Percentiles rank a stretch among this genome's conserved stretches.
phyloP scores from a whole-genome alignment of 2,113 vertebrate genomes.

The Syngnathus scovelli region DNA sequence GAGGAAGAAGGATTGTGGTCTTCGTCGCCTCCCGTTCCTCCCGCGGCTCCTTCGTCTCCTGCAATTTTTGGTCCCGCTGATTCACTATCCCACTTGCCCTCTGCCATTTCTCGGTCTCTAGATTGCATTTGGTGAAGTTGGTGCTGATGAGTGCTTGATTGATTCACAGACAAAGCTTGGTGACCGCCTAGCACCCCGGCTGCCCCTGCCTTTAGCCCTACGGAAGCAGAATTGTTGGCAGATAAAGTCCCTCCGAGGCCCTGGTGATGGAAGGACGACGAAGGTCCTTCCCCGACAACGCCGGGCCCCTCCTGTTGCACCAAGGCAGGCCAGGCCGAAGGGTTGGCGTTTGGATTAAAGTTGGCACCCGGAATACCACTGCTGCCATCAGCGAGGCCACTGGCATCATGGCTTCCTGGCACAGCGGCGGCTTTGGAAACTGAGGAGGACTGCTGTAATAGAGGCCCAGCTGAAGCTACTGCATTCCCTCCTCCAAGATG shows the following conservation, averaged over 20 bases:
- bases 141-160: slow-evolving; percentile 75
- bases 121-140: slow-evolving; percentile 78
- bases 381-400: slow-evolving; percentile 74
- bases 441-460: slow-evolving; percentile 65
- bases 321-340: slow-evolving; percentile 96
- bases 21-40: slow-evolving; percentile 58
- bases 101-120: slow-evolving; percentile 73
- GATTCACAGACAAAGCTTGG: slow-evolving; percentile 73
- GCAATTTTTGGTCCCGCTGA: slow-evolving; percentile 77
- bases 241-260: slow-evolving; percentile 58
- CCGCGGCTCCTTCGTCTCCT: slow-evolving; percentile 56
- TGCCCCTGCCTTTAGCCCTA: slow-evolving; percentile 45
- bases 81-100: slow-evolving; percentile 61
- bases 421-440: slow-evolving; percentile 93
- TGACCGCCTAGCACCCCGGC: slow-evolving; percentile 53
- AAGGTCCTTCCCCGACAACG: slow-evolving; percentile 61
- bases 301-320: slow-evolving; percentile 84
- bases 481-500: slow-evolving; percentile 65
- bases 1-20: slow-evolving; percentile 62
- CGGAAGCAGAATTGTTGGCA: slow-evolving; percentile 68
- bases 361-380: slow-evolving; percentile 91
- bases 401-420: slow-evolving; percentile 72
- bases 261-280: slow-evolving; percentile 67
- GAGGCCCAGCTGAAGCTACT: slow-evolving; percentile 60
- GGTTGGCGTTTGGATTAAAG: slow-evolving; percentile 99